Evolutionary conservation across 2,888 invertebrate species (phyloP).

Genomic region (Phoenoteleia sp.): DNA sequence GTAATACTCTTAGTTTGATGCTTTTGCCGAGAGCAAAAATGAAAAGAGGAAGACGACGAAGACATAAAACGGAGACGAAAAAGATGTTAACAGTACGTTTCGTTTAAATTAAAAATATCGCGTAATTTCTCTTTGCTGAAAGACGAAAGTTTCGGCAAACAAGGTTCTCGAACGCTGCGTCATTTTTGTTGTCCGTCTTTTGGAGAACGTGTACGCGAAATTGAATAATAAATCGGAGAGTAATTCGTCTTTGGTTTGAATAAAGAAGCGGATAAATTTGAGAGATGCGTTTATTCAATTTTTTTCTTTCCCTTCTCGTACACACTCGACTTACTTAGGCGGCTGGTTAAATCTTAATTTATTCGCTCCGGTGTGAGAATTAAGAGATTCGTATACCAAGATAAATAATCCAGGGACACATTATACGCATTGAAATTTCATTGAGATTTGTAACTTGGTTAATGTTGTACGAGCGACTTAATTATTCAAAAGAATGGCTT

Average conservation of each 20-base stretch:
- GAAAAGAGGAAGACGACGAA: background rate
- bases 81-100: background rate
- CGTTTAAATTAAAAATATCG: conserved; percentile 12
- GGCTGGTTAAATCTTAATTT: background rate
- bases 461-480: background rate
- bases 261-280: background rate
- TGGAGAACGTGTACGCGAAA: background rate
- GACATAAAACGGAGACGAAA: background rate
- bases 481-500: background rate
- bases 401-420: background rate
- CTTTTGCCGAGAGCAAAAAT: background rate
- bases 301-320: background rate
- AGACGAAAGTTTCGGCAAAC: background rate
- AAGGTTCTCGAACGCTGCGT: background rate
- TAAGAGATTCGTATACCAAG: background rate
- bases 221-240: background rate
- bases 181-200: background rate
- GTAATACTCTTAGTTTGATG: conserved; percentile 39
- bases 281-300: background rate
- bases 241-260: background rate
- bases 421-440: background rate
- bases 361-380: background rate
- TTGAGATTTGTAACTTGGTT: background rate
- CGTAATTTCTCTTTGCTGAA: background rate
- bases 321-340: background rate